Evolutionary conservation across 2,113 vertebrate genomes (phyloP).

Genomic region (Bufo bufo): DNA sequence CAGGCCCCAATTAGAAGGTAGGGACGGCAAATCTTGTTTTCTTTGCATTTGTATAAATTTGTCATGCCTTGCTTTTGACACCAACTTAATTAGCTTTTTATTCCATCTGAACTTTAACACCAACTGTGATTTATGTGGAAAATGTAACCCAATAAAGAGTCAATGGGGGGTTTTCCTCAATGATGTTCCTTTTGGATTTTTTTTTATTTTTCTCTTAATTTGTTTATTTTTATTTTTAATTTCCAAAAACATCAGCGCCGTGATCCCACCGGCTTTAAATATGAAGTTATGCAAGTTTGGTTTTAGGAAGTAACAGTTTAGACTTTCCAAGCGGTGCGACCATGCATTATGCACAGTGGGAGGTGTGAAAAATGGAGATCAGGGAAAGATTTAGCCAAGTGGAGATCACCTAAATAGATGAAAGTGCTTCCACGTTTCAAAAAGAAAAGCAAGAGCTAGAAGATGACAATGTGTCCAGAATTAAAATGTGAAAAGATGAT

Average conservation of each 20-base stretch:
- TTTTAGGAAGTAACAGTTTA: slow-evolving; percentile 72
- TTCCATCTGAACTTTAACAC: slow-evolving; percentile 59
- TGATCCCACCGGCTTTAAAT: slow-evolving; percentile 62
- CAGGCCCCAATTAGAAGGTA: slow-evolving; percentile 57
- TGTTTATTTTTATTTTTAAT: slow-evolving; percentile 58
- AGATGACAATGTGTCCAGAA: not conserved
- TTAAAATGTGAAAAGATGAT: too few species aligned
- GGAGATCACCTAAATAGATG: not conserved
- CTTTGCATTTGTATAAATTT: slow-evolving; percentile 58
- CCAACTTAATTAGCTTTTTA: slow-evolving; percentile 61
- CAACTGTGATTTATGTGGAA: slow-evolving; percentile 55
- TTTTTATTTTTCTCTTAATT: slow-evolving; percentile 20
- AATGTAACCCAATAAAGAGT: slow-evolving; percentile 57
- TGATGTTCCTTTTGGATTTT: not conserved
- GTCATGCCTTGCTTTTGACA: slow-evolving; percentile 57
- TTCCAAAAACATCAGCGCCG: slow-evolving; percentile 60
- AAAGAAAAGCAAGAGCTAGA: not conserved
- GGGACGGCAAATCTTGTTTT: slow-evolving; percentile 60
- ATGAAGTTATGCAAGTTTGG: slow-evolving; percentile 64
- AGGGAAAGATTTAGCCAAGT: not conserved
- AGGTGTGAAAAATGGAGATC: slow-evolving; percentile 68
- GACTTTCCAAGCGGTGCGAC: slow-evolving; percentile 65
- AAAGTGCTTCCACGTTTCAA: not conserved
- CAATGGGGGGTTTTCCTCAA: slow-evolving; percentile 31
- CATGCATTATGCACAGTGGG: slow-evolving; percentile 64